Percentiles rank a stretch among this genome's conserved stretches.
These are phyloP conservation scores for Eurystomus gularis DNA, from an alignment of 2,113 vertebrate genomes.

Conservation along the genomic window DNA sequence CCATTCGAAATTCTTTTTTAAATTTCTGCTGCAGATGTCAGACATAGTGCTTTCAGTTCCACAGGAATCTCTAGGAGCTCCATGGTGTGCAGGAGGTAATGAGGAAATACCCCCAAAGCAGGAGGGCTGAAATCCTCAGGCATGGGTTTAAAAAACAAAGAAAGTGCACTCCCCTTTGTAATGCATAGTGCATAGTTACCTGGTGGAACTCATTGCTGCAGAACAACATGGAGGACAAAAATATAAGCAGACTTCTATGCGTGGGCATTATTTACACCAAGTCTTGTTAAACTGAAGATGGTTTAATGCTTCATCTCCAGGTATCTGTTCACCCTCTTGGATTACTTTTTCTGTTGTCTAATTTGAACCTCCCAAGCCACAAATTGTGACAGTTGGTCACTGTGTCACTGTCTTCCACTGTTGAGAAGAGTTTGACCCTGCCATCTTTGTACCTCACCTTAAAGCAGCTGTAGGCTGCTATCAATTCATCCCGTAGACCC, in stretches of 20 bases:
- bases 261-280: neutral
- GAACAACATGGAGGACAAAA: neutral
- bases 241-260: neutral
- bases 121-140: neutral
- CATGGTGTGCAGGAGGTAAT: neutral
- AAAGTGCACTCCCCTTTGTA: neutral
- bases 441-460: neutral
- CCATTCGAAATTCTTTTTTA: neutral
- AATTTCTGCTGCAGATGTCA: neutral
- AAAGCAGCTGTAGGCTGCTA: neutral
- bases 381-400: neutral
- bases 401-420: neutral
- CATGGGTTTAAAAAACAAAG: neutral
- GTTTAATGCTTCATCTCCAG: neutral
- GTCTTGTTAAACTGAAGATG: neutral
- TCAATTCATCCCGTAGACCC: neutral
- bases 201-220: neutral
- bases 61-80: neutral
- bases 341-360: neutral
- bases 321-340: neutral
- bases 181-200: neutral
- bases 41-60: neutral
- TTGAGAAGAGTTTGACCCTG: neutral
- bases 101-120: neutral
- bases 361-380: neutral